Evolutionary conservation across 2,797 vertebrate species (phyloP).

Genomic region (Spinus pinus): DNA sequence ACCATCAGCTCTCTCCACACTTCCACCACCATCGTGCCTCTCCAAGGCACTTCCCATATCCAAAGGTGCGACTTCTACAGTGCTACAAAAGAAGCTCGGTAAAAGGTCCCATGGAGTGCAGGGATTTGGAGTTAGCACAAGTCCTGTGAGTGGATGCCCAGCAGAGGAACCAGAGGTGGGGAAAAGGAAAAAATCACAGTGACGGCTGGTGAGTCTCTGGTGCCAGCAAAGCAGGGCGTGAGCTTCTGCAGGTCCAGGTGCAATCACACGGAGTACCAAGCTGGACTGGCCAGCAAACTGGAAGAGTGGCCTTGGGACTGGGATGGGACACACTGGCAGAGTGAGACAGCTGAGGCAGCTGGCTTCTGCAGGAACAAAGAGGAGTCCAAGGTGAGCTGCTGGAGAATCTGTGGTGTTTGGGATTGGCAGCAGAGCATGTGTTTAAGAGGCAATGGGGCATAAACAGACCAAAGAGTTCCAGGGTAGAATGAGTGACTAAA

Average conservation of each 20-base stretch:
- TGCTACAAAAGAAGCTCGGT: neutral
- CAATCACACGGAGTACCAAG: accelerated
- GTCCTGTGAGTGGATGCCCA: neutral
- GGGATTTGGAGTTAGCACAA: neutral
- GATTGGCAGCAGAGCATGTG: accelerated
- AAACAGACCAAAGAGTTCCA: accelerated
- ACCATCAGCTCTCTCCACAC: accelerated
- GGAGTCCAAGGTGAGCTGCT: neutral
- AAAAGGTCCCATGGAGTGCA: neutral
- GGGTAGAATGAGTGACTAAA: neutral
- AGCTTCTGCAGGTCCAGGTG: neutral
- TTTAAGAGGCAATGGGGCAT: neutral
- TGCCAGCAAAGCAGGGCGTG: accelerated
- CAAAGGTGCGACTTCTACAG: neutral
- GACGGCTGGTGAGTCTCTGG: accelerated
- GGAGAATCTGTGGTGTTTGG: neutral
- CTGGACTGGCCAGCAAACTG: neutral
- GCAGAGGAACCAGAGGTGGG: neutral
- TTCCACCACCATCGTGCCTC: accelerated
- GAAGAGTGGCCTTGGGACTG: neutral
- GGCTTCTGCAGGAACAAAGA: neutral
- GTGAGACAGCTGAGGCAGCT: accelerated
- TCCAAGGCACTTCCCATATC: neutral
- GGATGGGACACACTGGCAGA: accelerated
- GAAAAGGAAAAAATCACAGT: neutral